Conservation (phyloP, 2,888 invertebrate genomes). For the Lepidonotus clava region DNA sequence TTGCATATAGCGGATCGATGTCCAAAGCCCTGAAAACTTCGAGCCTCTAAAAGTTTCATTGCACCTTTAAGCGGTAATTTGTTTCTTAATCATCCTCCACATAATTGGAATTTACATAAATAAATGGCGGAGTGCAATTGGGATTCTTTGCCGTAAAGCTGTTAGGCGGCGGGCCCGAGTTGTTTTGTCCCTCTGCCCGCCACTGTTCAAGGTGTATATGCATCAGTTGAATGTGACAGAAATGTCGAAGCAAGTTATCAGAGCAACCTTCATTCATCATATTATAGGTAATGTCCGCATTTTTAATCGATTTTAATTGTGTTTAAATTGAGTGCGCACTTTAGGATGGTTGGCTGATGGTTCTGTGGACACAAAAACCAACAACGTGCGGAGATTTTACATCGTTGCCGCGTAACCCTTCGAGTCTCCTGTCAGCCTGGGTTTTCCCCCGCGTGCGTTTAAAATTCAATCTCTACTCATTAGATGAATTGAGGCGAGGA, state of each 20-base stretch:
- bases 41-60: neutral
- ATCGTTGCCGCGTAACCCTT: slow-evolving; percentile 2
- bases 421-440: neutral
- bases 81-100: slow-evolving; percentile 43
- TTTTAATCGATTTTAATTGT: slow-evolving; percentile 51
- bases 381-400: slow-evolving; percentile 39
- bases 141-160: slow-evolving; percentile 17
- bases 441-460: slow-evolving; percentile 4
- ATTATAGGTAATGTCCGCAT: slow-evolving; percentile 52
- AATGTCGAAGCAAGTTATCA: slow-evolving; percentile 40
- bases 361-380: neutral
- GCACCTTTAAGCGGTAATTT: slow-evolving; percentile 47
- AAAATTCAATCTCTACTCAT: slow-evolving; percentile 51
- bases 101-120: slow-evolving; percentile 51
- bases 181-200: neutral
- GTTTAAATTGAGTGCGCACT: slow-evolving; percentile 45
- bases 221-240: slow-evolving; percentile 51
- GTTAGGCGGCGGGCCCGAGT: neutral
- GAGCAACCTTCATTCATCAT: slow-evolving; percentile 47
- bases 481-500: slow-evolving; percentile 31
- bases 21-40: slow-evolving; percentile 27
- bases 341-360: slow-evolving; percentile 16
- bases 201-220: slow-evolving; percentile 36
- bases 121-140: slow-evolving; percentile 29
- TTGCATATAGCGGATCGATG: too few species aligned